Percentiles rank a stretch among this genome's conserved stretches.
Evolutionary conservation across 2,888 invertebrate genomes (phyloP).

Genomic region (Chloroclystis v-ata): DNA sequence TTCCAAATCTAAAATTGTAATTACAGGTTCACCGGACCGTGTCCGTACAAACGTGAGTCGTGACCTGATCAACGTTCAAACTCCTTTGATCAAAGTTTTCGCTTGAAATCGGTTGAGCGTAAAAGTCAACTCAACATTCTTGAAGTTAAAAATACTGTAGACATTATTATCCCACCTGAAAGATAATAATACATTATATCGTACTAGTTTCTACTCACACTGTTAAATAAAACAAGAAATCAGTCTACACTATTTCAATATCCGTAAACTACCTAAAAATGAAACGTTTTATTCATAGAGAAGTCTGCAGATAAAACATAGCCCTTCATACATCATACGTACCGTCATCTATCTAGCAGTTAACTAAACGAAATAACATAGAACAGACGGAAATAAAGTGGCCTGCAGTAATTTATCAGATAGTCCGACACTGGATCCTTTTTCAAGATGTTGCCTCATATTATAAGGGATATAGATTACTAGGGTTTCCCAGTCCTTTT

Average conservation of each 20-base stretch:
- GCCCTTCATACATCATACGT: slow-evolving; percentile 10
- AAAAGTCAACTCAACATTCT: too few species aligned
- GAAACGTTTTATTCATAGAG: too few species aligned
- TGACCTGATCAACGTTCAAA: background rate
- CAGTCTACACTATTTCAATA: too few species aligned
- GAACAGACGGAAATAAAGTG: slow-evolving; percentile 23
- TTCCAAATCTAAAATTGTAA: background rate
- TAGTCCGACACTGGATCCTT: background rate
- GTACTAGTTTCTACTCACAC: too few species aligned
- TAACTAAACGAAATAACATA: slow-evolving; percentile 16
- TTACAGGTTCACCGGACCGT: background rate
- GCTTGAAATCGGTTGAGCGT: background rate
- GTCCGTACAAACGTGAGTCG: background rate
- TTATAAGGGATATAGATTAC: background rate
- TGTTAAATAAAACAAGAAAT: too few species aligned
- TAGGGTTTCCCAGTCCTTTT: too few species aligned
- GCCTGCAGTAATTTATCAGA: slow-evolving; percentile 27
- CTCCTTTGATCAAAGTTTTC: background rate
- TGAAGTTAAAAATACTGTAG: too few species aligned
- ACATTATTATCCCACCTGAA: too few species aligned
- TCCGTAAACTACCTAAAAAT: too few species aligned
- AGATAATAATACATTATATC: too few species aligned
- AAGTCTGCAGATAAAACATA: background rate
- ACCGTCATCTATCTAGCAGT: slow-evolving; percentile 11
- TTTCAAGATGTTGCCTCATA: background rate